A percentile compares a stretch with the other conserved stretches of the same genome.
These are phyloP conservation scores for Rhinoderma darwinii DNA, from an alignment of 2,113 vertebrate genomes.

Conservation along the genomic window DNA sequence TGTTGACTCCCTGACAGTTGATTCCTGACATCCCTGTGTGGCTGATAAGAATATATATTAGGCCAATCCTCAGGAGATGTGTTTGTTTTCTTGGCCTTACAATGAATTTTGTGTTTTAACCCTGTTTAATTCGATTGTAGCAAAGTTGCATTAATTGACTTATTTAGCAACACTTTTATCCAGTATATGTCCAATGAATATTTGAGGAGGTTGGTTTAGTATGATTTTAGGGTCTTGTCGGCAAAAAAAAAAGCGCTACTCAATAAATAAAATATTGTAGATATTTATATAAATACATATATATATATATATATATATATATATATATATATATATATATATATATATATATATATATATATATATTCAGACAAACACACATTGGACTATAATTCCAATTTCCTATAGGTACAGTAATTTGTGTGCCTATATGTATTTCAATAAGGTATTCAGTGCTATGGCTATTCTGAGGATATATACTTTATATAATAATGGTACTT, in stretches of 20 bases:
- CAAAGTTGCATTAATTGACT: slow-evolving; percentile 11
- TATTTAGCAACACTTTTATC: not conserved
- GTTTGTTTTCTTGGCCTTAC: not conserved
- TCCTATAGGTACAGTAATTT: too few species aligned
- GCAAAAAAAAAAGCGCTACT: too few species aligned
- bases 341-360: slow-evolving; percentile 13
- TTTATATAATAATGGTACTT: too few species aligned
- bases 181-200: not conserved
- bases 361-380: not conserved
- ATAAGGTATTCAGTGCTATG: too few species aligned
- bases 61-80: slow-evolving; percentile 57
- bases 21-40: slow-evolving; percentile 58
- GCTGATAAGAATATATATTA: slow-evolving; percentile 61
- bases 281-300: too few species aligned
- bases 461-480: too few species aligned
- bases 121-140: not conserved
- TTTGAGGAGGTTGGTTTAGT: not conserved
- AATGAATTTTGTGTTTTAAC: slow-evolving; percentile 6
- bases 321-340: too few species aligned
- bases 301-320: too few species aligned
- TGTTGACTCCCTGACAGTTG: slow-evolving; percentile 49
- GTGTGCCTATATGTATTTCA: too few species aligned
- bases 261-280: too few species aligned
- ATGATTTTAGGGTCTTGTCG: too few species aligned
- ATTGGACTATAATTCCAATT: not conserved